Evolutionary conservation across 37 sponge, comb jelly and placozoan species (phyloP), one percentile per base, ranked within the genome.

Genomic region (Axinella damicornis): DNA sequence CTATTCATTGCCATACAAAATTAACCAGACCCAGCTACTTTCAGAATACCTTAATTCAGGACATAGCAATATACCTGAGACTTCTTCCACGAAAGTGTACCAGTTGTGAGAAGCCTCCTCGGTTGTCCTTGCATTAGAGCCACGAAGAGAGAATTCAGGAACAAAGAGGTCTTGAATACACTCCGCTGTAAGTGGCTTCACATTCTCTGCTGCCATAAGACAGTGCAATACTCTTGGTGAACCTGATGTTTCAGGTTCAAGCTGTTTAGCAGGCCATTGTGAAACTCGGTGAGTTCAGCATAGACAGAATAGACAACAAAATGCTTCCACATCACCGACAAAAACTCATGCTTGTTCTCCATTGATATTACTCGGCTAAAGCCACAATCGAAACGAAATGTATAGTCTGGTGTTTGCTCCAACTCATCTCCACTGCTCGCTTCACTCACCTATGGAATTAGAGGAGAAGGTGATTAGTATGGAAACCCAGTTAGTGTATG

Each of bases 261-360:
- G 57, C 17, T 56, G 17, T 56, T 18, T 15, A 56, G 57, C 15
- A 56, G 57, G 17, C 57, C 57, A 56, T 56, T 56, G 18, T 18
- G 57, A 56, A 56, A 56, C 57, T 56, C 57, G 57, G 57, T 56
- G 57, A 56, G 57, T 18, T 56, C 57, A 56, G 57, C 57, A 56
- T 56, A 56, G 15, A 56, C 18, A 19, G 57, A 56, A 56, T 56
- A 56, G 15, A 19, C 15, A 56, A 56, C 18, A 56, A 56, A 56
- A 56, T 56, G 57, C 57, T 56, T 56, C 57, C 57, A 56, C 17
- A 18, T 18, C 57, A 56, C 57, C 18, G 57, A 56, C 15, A 56
- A 18, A 56, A 56, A 56, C 18, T 56, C 57, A 19, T 56, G 57
- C 57, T 56, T 56, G 57, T 56, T 56, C 57, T 56, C 57, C 15